Evolutionary conservation across 2,888 invertebrate genomes (phyloP), one percentile per base, ranked within the genome.

Genomic region (Eugnorisma glareosa): DNA sequence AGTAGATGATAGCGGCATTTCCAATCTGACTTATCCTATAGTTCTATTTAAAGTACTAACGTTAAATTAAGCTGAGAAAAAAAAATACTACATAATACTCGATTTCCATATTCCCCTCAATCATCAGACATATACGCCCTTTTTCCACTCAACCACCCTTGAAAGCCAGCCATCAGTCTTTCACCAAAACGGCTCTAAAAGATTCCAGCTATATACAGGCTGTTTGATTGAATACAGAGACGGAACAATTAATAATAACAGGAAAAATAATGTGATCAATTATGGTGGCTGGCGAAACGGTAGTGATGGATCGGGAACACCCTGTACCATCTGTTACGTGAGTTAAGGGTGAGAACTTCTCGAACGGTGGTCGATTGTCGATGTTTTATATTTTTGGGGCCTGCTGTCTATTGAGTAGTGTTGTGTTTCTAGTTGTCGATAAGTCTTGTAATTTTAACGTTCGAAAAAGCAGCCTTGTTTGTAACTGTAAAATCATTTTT

Each of bases 191-290:
- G 75, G 72, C 64, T 77, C 80, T 80, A 86, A 85, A 86, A 87
- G 80, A 86, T 85, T 77, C 73, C 63, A 68, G 79, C 73, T 73
- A 69, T 79, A 71, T 67, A 83, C 82, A 82, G 69, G 40, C 51
- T 79, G 83, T 87, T 86, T 90, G 91, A 91, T 91, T 90, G 91
- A 91, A 91, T 87, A 89, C 85, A 85, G 81, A 83, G 82, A 80
- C 80, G 82, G 81, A 79, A 85, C 91, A 86, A 92, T 93, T 92
- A 91, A 91, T 92, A 90, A 90, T 83, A 88, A 87, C 89, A 88
- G 88, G 90, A 90, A 91, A 91, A 91, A 91, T 92, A 88, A 91
- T 90, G 88, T 85, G 88, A 93, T 92, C 92, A 91, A 92, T 93
- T 93, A 92, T 90, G 77, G 86, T 83, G 82, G 88, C 80, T 85